Percentiles rank a stretch among this genome's conserved stretches.
Evolutionary conservation across 2,797 vertebrate species (phyloP).

Genomic region (Danio choprae): DNA sequence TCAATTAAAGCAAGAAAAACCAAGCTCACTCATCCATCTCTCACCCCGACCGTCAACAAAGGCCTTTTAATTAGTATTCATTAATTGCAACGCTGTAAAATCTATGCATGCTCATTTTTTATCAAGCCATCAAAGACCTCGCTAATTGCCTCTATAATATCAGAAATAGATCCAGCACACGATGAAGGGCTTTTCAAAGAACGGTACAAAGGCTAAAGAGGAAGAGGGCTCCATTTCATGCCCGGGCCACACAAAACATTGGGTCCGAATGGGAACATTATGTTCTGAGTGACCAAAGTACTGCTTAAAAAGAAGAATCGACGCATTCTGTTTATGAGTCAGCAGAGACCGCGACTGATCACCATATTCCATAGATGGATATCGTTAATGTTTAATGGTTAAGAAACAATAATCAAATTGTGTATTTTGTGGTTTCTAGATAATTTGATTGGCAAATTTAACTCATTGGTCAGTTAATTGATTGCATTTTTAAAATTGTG

Average conservation of each 20-base stretch:
- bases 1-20: conserved; percentile 63
- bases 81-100: conserved; percentile 63
- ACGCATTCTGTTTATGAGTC: conserved; percentile 24
- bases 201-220: conserved; percentile 58
- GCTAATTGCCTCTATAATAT: conserved; percentile 65
- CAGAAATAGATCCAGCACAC: conserved; percentile 62
- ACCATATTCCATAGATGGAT: not conserved
- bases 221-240: conserved; percentile 51
- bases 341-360: conserved; percentile 15
- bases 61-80: conserved; percentile 67
- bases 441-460: not conserved
- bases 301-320: conserved; percentile 43
- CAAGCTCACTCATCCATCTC: conserved; percentile 61
- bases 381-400: not conserved
- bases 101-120: conserved; percentile 63
- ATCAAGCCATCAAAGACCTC: conserved; percentile 66
- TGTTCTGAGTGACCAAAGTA: conserved; percentile 29
- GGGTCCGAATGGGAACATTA: conserved; percentile 37
- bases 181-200: conserved; percentile 60
- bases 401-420: not conserved
- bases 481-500: too few species aligned
- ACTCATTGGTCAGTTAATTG: too few species aligned
- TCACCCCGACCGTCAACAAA: conserved; percentile 61
- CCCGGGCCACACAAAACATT: conserved; percentile 47
- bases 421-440: not conserved